Base-by-base conservation (phyloP, 2,797 vertebrate genomes). In the Pelochelys cantorii region DNA sequence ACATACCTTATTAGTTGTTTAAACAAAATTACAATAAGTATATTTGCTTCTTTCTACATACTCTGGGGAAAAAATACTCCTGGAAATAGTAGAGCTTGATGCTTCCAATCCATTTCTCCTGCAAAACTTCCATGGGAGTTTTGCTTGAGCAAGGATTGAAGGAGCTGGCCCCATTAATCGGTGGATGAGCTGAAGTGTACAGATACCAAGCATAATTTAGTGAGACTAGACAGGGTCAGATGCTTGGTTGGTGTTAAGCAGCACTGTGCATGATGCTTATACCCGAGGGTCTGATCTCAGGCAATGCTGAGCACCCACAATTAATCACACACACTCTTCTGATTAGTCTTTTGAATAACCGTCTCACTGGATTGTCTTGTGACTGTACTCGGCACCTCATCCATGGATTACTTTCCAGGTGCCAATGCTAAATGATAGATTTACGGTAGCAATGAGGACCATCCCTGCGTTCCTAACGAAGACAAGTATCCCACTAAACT, bases 181-280 rank as follows among this genome's bases (percentile, higher is more conserved):
- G 6, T 48, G 42, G 27, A 22, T 4, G 6, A 48, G 22, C 12
- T 75, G 37, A 75, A 75, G 34, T 4, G 34, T 75, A 52, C 42
- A 6, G n/a, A 22, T 34, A 71, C 18, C 2, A 20, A 34, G 37
- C n/a, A 20, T 71, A 34, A 37, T 71, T 34, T 34, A 10, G 18
- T 71, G 65, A 34, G 65, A 71, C 65, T 71, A 18, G n/a, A 37
- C n/a, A 37, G 53, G 34, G 68, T n/a, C 34, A 37, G n/a, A 71
- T 37, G 34, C 68, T 71, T 15, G 20, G n/a, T 10, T 68, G 31
- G n/a, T 34, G n/a, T 34, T 34, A 34, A 68, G 4, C n/a, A 68
- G 29, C n/a, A 68, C 18, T 2, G n/a, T 3, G 22, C 9, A 37
- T 20, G n/a, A 18, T 1, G 34, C n/a, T 12, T 71, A 37, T 1